A percentile compares a stretch with the other conserved stretches of the same genome.
Evolutionary conservation across 2,888 invertebrate species (phyloP).

Genomic region (Seira ritae): DNA sequence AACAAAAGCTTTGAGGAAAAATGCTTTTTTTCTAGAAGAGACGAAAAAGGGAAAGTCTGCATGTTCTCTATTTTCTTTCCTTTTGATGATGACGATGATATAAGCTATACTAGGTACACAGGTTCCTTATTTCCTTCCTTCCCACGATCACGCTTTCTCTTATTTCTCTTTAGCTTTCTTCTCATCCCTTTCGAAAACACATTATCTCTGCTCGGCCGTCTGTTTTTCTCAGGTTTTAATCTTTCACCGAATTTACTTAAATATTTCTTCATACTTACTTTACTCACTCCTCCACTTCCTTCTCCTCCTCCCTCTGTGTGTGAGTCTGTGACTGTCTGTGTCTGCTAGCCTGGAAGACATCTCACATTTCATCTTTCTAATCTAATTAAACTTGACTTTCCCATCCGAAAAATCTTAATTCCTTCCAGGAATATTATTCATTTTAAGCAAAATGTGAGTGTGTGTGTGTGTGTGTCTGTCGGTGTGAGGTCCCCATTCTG

Average conservation of each 20-base stretch:
- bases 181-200: conserved; percentile 40
- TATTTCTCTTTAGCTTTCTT: conserved; percentile 16
- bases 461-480: no score
- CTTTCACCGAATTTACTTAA: conserved; percentile 47
- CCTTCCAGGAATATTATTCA: conserved; percentile 61
- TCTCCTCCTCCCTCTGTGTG: no score
- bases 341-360: conserved; percentile 55
- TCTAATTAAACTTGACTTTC: conserved; percentile 69
- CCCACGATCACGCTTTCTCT: conserved; percentile 58
- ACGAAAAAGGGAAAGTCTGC: conserved; percentile 17
- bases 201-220: conserved; percentile 19
- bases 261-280: no score
- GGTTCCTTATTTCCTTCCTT: conserved; percentile 47
- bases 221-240: conserved; percentile 43
- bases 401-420: conserved; percentile 67
- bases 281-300: neutral
- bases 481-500: neutral
- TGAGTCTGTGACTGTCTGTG: no score
- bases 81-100: no score
- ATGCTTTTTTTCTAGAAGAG: conserved; percentile 1
- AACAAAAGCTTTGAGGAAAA: neutral
- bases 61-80: no score
- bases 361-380: conserved; percentile 68
- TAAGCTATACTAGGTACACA: conserved; percentile 36
- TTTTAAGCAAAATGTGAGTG: conserved; percentile 30